Percentiles rank a stretch among this genome's conserved stretches.
Conservation (phyloP, 2,113 vertebrate genomes). For the Dermatemys mawii region DNA sequence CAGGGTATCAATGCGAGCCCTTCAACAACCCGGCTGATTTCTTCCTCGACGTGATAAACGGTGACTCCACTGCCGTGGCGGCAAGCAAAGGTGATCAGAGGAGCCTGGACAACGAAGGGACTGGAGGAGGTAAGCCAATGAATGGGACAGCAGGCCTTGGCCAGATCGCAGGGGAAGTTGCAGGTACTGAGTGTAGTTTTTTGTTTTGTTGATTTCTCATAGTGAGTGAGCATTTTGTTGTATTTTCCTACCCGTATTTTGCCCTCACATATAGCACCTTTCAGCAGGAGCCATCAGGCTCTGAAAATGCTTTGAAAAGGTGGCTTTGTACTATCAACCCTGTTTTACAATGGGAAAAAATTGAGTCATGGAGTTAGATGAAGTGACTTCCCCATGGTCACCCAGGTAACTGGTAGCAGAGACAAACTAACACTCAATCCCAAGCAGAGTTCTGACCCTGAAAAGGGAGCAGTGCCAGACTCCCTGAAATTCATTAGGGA, state of each 20-base stretch:
- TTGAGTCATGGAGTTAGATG: neutral
- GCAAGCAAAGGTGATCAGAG: constrained; percentile 32
- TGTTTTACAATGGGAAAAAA: neutral
- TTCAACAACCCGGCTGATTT: constrained; percentile 79
- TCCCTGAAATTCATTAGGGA: neutral
- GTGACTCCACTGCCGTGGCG: constrained; percentile 73
- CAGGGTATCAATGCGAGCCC: constrained; percentile 75
- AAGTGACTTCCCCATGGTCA: neutral
- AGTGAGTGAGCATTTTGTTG: neutral
- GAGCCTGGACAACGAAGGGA: neutral
- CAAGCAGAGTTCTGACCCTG: neutral
- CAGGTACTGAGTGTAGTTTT: constrained; percentile 66
- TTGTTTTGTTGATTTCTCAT: constrained; percentile 44
- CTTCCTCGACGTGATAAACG: constrained; percentile 77
- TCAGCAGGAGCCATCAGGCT: neutral
- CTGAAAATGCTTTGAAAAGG: neutral
- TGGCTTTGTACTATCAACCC: neutral
- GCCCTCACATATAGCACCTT: neutral
- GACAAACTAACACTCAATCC: neutral
- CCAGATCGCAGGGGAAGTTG: constrained; percentile 24
- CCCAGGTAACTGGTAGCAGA: neutral
- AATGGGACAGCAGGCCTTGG: neutral
- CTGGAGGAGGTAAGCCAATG: neutral
- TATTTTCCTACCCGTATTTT: neutral
- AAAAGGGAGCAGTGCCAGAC: neutral